Evolutionary conservation across 2,888 invertebrate genomes (phyloP), one percentile per base, ranked within the genome.

Genomic region (Ichneumoninae sp.): DNA sequence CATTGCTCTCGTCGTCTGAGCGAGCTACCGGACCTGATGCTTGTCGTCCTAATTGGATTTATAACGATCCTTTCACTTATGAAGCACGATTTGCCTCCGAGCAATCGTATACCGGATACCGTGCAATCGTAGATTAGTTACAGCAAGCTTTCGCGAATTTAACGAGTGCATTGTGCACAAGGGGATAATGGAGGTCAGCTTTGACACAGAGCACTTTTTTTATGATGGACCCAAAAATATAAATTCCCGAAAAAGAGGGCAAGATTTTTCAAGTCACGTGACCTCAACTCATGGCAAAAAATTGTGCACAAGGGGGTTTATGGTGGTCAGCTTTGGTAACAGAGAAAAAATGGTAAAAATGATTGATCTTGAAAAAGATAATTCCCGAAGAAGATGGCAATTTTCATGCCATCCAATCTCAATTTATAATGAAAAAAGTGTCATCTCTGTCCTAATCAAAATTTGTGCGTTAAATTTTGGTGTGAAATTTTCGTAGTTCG

Each of bases 1-100:
- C 44, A 66, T 63, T 66, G 76, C 71, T 54, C 52, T 50, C 57
- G 52, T 66, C 44, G 71, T 81, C 75, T 77, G 57, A 73, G 71
- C 76, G 80, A 83, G 57, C 83, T 73, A 50, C 60, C 40, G 80
- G 66, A 77, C 76, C 63, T 81, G 80, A 81, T 83, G 73, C 83
- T 83, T 81, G 83, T 73, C 80, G 66, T 70, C 66, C 76, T 83
- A 81, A 83, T 83, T 83, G 80, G 76, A 83, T 83, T 83, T 83
- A 83, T 80, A 80, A 83, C 76, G 66, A 83, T 80, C 75, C 80
- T 81, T 81, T 73, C 80, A 81, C 76, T 83, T 81, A 81, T 77
- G 76, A 76, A 76, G 68, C 71, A 66, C 71, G 71, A 83, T 83
- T 68, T 73, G 50, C 81, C 73, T 16, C 63, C 10, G 40, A 71